phyloP scores from a whole-genome alignment of 1,140 invertebrate species.

The Portunus trituberculatus region DNA sequence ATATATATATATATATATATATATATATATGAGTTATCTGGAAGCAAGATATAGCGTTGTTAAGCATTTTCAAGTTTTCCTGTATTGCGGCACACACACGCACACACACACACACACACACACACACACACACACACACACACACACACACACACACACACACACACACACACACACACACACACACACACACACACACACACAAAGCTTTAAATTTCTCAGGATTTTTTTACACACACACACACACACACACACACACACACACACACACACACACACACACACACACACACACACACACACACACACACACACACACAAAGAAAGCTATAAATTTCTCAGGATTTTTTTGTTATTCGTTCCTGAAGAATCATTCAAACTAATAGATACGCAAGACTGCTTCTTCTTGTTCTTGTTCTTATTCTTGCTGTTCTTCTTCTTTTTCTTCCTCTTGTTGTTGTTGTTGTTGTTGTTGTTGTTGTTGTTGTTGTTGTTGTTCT shows the following conservation, averaged over 20 bases:
- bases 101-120: not conserved
- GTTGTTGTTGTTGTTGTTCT: not conserved
- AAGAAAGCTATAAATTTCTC: not conserved
- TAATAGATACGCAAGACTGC: no score
- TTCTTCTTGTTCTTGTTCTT: no score
- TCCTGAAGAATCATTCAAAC: no score
- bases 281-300: not conserved
- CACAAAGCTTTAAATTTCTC: not conserved
- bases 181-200: not conserved
- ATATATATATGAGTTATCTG: constrained; percentile 46
- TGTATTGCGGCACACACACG: not conserved
- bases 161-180: not conserved
- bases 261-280: not conserved
- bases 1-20: constrained; percentile 52
- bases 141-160: not conserved
- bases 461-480: no score
- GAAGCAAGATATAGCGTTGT: no score
- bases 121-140: constrained; percentile 32
- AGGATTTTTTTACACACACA: not conserved
- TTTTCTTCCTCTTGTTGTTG: not conserved
- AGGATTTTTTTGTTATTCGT: not conserved
- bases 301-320: not conserved
- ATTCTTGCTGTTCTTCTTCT: no score
- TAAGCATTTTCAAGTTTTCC: not conserved
- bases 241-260: constrained; percentile 27